Evolutionary conservation across 2,797 vertebrate genomes (phyloP).

Genomic region (Halcyon badia): DNA sequence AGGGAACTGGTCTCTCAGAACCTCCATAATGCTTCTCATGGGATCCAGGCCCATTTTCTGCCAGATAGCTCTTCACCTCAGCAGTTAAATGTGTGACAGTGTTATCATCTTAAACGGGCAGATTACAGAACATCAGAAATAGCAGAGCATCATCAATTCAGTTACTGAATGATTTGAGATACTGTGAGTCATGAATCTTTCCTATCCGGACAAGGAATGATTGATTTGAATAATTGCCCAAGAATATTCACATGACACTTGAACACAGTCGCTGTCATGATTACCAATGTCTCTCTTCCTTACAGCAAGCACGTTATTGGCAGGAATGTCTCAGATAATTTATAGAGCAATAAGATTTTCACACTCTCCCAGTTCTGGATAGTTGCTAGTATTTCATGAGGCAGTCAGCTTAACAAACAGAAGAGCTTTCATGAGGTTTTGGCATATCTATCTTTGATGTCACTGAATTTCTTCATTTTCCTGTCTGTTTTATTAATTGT

Average conservation of each 20-base stretch:
- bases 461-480: background rate
- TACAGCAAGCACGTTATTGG: constrained; percentile 60
- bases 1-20: background rate
- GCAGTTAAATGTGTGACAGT: accelerated
- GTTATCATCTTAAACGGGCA: background rate
- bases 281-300: constrained; percentile 58
- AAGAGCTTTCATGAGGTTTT: background rate
- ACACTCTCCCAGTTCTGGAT: constrained; percentile 42
- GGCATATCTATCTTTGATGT: constrained; percentile 18
- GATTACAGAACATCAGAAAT: background rate
- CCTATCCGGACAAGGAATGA: constrained; percentile 31
- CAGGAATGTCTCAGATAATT: constrained; percentile 62
- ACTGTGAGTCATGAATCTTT: constrained; percentile 55
- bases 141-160: constrained; percentile 31
- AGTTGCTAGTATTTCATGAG: constrained; percentile 67
- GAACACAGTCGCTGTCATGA: constrained; percentile 49
- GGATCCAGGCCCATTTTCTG: background rate
- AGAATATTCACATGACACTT: constrained; percentile 44
- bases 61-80: background rate
- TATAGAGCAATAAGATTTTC: constrained; percentile 63
- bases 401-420: constrained; percentile 46
- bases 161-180: background rate
- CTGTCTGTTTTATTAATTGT: background rate
- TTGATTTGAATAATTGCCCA: constrained; percentile 45
- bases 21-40: background rate